phyloP scores from a whole-genome alignment of 2,113 vertebrate genomes.

The Euleptes europaea region DNA sequence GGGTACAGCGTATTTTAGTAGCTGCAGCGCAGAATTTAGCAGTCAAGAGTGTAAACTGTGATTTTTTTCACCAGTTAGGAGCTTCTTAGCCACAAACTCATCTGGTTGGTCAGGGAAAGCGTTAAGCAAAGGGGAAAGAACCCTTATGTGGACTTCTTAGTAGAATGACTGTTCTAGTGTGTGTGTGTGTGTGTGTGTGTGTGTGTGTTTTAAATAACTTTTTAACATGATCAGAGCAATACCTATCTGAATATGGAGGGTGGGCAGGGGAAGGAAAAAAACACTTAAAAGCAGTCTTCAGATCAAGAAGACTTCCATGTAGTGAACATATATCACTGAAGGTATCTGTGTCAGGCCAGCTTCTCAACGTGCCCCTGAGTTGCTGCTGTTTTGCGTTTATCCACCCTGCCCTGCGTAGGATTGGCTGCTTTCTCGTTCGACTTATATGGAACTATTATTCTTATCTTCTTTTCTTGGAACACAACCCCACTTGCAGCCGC shows the following conservation, averaged over 20 bases:
- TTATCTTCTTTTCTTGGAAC: background rate
- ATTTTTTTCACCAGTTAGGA: too few species aligned
- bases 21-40: too few species aligned
- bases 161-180: too few species aligned
- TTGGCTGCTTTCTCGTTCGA: constrained; percentile 19
- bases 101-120: too few species aligned
- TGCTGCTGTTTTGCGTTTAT: background rate
- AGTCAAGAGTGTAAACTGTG: too few species aligned
- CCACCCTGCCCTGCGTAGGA: constrained; percentile 3
- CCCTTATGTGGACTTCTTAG: too few species aligned
- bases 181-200: too few species aligned
- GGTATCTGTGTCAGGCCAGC: background rate
- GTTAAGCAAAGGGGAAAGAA: too few species aligned
- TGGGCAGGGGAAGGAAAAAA: background rate
- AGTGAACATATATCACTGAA: constrained; percentile 45
- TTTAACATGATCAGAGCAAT: background rate
- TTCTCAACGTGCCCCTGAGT: constrained; percentile 8
- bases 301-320: constrained; percentile 34
- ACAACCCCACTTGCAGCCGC: accelerated
- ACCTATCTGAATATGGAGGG: constrained; percentile 41
- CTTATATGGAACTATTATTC: constrained; percentile 38
- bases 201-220: background rate
- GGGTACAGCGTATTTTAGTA: too few species aligned
- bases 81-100: too few species aligned
- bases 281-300: constrained; percentile 39